These are phyloP conservation scores for Anoplopoma fimbria DNA, from an alignment of 2,113 vertebrate genomes.

Conservation along the genomic window DNA sequence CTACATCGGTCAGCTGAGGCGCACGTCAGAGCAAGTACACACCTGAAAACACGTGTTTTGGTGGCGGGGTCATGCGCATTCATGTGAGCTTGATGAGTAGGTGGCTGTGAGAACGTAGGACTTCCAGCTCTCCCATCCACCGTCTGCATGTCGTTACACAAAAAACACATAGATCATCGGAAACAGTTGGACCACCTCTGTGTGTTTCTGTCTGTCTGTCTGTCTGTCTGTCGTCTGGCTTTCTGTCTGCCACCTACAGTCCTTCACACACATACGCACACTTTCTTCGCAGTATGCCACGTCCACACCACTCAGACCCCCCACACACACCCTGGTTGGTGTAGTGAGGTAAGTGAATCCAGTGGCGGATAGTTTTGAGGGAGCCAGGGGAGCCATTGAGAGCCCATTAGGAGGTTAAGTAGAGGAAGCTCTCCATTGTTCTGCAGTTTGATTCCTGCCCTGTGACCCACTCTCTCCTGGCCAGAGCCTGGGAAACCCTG, in stretches of 20 bases:
- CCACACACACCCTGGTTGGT: constrained; percentile 64
- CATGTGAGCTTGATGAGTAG: constrained; percentile 8
- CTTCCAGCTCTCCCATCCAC: constrained; percentile 49
- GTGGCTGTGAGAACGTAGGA: constrained; percentile 52
- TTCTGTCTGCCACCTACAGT: constrained; percentile 55
- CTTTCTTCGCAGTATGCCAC: constrained; percentile 49
- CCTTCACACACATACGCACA: constrained; percentile 33
- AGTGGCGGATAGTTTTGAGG: constrained; percentile 79
- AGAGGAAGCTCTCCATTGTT: constrained; percentile 84
- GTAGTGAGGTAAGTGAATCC: constrained; percentile 82
- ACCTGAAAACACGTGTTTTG: constrained; percentile 45
- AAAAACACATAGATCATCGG: constrained; percentile 65
- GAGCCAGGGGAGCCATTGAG: constrained; percentile 86
- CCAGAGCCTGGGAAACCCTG: constrained; percentile 83
- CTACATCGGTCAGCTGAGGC: constrained; percentile 43
- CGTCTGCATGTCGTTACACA: constrained; percentile 41
- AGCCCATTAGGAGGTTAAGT: constrained; percentile 87
- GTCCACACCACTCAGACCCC: constrained; percentile 70
- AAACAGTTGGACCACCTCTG: constrained; percentile 67
- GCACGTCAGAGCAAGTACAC: constrained; percentile 3
- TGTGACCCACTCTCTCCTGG: constrained; percentile 77
- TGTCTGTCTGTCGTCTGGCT: constrained; percentile 58
- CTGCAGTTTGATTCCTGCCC: constrained; percentile 81
- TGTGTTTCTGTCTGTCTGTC: constrained; percentile 58
- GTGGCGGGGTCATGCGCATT: constrained; percentile 2